These are phyloP conservation scores for Pheosia gnoma DNA, from an alignment of 2,888 invertebrate genomes.

Conservation along the genomic window DNA sequence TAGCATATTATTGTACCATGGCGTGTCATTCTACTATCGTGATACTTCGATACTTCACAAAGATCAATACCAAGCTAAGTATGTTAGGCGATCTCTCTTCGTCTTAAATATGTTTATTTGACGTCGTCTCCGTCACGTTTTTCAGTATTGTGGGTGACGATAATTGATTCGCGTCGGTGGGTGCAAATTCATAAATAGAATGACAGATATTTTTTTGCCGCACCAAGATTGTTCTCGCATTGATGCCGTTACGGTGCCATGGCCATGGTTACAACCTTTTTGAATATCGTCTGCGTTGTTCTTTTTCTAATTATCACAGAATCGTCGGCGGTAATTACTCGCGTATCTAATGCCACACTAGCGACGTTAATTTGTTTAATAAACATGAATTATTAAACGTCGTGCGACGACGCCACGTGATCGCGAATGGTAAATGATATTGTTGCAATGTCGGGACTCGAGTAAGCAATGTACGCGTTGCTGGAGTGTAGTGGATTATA, in stretches of 20 bases:
- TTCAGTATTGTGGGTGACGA: conserved; percentile 15
- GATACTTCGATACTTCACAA: no score
- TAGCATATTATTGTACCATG: no score
- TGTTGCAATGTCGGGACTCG: conserved; percentile 66
- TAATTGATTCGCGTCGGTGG: conserved; percentile 18
- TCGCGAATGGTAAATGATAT: conserved; percentile 62
- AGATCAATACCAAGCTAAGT: neutral
- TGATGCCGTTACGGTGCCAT: conserved; percentile 32
- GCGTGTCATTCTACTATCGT: no score
- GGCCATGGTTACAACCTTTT: conserved; percentile 30
- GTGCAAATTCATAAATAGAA: conserved; percentile 19
- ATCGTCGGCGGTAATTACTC: conserved; percentile 42
- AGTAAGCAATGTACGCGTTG: conserved; percentile 54
- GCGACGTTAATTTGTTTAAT: conserved; percentile 77
- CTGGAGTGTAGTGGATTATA: conserved; percentile 52
- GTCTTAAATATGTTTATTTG: conserved; percentile 8
- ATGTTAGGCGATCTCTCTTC: neutral
- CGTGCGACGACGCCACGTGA: conserved; percentile 62
- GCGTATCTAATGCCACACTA: conserved; percentile 49
- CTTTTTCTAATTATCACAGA: conserved; percentile 43
- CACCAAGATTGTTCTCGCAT: conserved; percentile 22
- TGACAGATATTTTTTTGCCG: conserved; percentile 30
- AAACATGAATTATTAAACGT: conserved; percentile 75
- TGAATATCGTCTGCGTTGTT: conserved; percentile 30
- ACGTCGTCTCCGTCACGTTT: conserved; percentile 9